These are phyloP conservation scores for Archaeoteleia sp. DNA, from an alignment of 2,888 invertebrate genomes.

Conservation along the genomic window DNA sequence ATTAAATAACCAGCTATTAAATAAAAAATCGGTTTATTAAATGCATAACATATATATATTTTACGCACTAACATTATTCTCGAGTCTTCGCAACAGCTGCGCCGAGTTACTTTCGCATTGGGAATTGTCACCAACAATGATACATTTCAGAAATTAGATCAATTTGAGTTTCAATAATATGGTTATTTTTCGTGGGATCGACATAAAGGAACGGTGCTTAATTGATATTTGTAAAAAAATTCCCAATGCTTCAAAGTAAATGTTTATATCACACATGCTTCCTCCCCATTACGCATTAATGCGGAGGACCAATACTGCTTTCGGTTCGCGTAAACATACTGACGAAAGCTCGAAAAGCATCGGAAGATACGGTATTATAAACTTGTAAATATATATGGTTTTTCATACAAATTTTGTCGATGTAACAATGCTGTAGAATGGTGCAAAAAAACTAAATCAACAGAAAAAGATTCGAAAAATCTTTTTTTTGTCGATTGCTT, in stretches of 20 bases:
- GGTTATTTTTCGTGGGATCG: background rate
- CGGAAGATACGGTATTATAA: constrained; percentile 27
- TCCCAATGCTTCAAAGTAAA: constrained; percentile 29
- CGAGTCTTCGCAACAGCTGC: constrained; percentile 9
- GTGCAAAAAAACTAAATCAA: constrained; percentile 28
- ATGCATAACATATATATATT: too few species aligned
- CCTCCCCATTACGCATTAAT: constrained; percentile 51
- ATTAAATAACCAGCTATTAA: too few species aligned
- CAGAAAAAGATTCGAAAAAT: constrained; percentile 7
- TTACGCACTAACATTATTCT: too few species aligned
- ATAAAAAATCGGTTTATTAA: too few species aligned
- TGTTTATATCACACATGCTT: constrained; percentile 39
- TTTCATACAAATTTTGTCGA: constrained; percentile 36
- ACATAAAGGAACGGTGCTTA: too few species aligned
- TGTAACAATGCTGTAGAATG: constrained; percentile 40
- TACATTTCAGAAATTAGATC: background rate
- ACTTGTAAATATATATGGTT: constrained; percentile 10
- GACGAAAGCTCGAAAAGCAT: constrained; percentile 49
- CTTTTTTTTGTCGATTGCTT: constrained; percentile 23
- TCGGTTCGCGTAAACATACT: constrained; percentile 52
- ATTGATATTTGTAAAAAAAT: too few species aligned
- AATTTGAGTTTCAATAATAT: too few species aligned
- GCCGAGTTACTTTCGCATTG: constrained; percentile 12
- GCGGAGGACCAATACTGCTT: constrained; percentile 70
- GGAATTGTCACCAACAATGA: constrained; percentile 8